Percentiles rank a stretch among this genome's conserved stretches.
These are phyloP conservation scores for Bombus breviceps DNA, from an alignment of 1,140 invertebrate species.

Conservation along the genomic window DNA sequence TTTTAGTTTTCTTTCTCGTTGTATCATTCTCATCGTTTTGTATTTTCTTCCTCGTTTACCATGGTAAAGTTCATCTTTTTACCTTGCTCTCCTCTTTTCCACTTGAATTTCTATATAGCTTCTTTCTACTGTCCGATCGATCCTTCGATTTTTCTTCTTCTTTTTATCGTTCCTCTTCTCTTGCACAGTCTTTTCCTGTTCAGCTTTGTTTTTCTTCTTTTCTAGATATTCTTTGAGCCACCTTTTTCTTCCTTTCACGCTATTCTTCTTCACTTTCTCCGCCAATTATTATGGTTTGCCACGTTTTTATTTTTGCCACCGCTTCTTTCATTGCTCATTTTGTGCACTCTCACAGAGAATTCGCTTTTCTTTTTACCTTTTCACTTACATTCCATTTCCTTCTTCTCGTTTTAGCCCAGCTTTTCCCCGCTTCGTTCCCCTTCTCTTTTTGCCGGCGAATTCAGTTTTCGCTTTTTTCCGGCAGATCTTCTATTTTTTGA, in stretches of 20 bases:
- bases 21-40: not conserved
- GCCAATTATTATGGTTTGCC: not conserved
- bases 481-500: not conserved
- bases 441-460: not conserved
- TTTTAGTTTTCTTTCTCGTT: not conserved
- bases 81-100: no score
- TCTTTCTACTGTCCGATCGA: not conserved
- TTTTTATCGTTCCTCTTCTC: not conserved
- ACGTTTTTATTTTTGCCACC: not conserved
- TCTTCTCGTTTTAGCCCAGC: not conserved
- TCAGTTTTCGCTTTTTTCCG: not conserved
- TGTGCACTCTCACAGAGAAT: not conserved
- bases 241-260: not conserved
- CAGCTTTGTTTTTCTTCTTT: not conserved
- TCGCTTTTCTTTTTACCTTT: not conserved
- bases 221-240: not conserved
- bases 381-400: not conserved
- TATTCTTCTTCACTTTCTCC: not conserved
- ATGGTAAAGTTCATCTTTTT: not conserved
- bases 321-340: not conserved
- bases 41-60: no score
- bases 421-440: not conserved
- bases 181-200: not conserved
- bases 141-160: not conserved
- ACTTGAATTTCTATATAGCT: not conserved